Percentiles rank a stretch among this genome's conserved stretches.
Conservation (phyloP, 2,797 vertebrate species). For the Hylomyscus alleni region DNA sequence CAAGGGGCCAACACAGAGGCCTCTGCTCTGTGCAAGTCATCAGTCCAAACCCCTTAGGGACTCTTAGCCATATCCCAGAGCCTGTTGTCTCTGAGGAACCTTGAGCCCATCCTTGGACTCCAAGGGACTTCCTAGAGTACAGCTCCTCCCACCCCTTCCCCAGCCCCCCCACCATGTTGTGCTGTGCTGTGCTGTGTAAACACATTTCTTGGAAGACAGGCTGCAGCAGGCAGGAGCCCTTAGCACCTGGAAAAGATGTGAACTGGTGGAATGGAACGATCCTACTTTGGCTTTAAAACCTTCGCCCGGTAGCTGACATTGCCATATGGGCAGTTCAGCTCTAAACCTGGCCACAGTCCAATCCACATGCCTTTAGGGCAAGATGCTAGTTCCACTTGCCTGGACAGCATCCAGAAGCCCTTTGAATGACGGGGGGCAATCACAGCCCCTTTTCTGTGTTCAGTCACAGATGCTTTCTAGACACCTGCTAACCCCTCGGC, state of each 20-base stretch:
- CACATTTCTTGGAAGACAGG: neutral
- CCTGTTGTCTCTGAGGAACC: neutral
- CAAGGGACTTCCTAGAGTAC: neutral
- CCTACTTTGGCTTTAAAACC: neutral
- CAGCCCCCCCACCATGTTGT: rapidly evolving
- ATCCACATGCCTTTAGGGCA: rapidly evolving
- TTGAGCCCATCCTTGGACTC: neutral
- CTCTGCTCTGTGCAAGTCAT: neutral
- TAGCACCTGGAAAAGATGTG: too few species aligned
- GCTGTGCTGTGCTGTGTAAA: neutral
- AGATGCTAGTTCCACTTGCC: neutral
- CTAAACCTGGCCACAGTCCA: neutral
- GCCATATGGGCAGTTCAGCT: rapidly evolving
- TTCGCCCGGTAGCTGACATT: neutral
- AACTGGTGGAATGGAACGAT: rapidly evolving
- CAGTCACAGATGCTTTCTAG: neutral
- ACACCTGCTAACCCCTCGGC: neutral
- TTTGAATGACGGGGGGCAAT: neutral
- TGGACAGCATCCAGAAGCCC: neutral
- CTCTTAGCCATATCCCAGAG: neutral
- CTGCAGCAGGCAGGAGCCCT: neutral
- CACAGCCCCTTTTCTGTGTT: neutral
- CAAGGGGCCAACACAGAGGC: neutral
- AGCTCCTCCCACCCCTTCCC: rapidly evolving
- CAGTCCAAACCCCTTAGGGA: neutral